phyloP scores from a whole-genome alignment of 2,888 invertebrate species.

The Volucella zonaria region DNA sequence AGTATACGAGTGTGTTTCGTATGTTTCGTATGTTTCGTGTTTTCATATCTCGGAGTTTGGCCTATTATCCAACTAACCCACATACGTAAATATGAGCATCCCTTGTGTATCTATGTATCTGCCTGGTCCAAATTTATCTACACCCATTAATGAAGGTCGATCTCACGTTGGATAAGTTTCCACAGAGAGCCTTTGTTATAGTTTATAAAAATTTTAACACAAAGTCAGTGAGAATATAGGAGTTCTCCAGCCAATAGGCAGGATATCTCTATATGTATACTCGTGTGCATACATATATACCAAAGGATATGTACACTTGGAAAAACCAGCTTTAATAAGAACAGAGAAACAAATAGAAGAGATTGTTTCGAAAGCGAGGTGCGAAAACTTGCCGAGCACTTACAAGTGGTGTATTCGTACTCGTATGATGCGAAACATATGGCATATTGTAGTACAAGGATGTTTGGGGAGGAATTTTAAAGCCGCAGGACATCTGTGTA shows the following conservation, averaged over 20 bases:
- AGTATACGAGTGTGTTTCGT: not conserved
- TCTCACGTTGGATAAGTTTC: conserved; percentile 42
- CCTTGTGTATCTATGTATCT: too few species aligned
- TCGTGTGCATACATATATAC: not conserved
- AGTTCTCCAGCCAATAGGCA: conserved; percentile 3
- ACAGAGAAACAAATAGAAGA: conserved; percentile 44
- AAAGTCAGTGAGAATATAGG: conserved; percentile 27
- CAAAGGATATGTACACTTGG: conserved; percentile 19
- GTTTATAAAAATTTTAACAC: conserved; percentile 55
- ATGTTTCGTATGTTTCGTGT: not conserved
- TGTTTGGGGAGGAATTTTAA: conserved; percentile 57
- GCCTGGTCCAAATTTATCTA: too few species aligned
- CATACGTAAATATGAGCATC: too few species aligned
- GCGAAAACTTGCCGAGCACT: conserved; percentile 1
- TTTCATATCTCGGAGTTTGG: not conserved
- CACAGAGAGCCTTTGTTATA: conserved; percentile 1
- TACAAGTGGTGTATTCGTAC: not conserved
- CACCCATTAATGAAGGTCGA: conserved; percentile 44
- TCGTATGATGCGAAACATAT: conserved; percentile 26
- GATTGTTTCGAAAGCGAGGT: conserved; percentile 64
- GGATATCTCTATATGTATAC: not conserved
- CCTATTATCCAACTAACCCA: too few species aligned
- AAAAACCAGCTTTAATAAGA: conserved; percentile 45
- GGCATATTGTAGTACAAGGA: conserved; percentile 14
- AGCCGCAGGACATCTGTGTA: conserved; percentile 64